Evolutionary conservation across 2,888 invertebrate genomes (phyloP).

Genomic region (Raillietiella orientalis): DNA sequence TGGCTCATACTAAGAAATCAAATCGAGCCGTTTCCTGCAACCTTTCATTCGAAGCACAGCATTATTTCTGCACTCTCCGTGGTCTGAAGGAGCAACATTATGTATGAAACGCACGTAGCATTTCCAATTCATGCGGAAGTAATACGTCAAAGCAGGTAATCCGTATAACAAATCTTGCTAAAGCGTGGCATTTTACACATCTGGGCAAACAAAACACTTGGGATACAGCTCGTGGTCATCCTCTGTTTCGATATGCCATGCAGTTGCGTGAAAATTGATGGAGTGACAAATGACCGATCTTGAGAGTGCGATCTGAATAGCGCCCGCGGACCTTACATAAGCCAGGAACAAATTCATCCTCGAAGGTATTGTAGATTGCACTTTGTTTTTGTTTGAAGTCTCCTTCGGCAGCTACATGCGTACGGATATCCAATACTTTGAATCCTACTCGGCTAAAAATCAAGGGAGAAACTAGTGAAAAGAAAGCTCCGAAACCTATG

Average conservation of each 20-base stretch:
- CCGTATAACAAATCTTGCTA: slow-evolving; percentile 31
- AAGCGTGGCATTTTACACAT: slow-evolving; percentile 34
- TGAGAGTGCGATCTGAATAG: slow-evolving; percentile 73
- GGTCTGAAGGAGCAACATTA: too few relatives aligned
- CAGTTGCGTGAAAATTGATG: slow-evolving; percentile 23
- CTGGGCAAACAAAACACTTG: slow-evolving; percentile 51
- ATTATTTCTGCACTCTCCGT: too few relatives aligned
- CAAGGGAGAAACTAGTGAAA: too few relatives aligned
- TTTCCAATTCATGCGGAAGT: too few relatives aligned
- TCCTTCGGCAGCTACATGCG: too few relatives aligned
- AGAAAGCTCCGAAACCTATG: too few relatives aligned
- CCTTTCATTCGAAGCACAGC: too few relatives aligned
- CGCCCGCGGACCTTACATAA: slow-evolving; percentile 78
- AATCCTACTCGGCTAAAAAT: too few relatives aligned
- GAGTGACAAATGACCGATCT: slow-evolving; percentile 25
- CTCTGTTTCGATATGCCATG: slow-evolving; percentile 79
- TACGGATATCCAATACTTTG: too few relatives aligned
- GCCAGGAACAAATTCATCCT: slow-evolving; percentile 38
- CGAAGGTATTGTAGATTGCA: slow-evolving; percentile 34
- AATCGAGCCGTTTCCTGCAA: too few relatives aligned
- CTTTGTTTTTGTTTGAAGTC: slow-evolving; percentile 71
- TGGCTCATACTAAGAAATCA: too few relatives aligned
- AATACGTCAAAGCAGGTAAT: slow-evolving; percentile 59
- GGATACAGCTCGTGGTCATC: slow-evolving; percentile 62
- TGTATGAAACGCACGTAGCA: too few relatives aligned